phyloP scores from a whole-genome alignment of 1,140 invertebrate species.

The Penaeus japonicus region DNA sequence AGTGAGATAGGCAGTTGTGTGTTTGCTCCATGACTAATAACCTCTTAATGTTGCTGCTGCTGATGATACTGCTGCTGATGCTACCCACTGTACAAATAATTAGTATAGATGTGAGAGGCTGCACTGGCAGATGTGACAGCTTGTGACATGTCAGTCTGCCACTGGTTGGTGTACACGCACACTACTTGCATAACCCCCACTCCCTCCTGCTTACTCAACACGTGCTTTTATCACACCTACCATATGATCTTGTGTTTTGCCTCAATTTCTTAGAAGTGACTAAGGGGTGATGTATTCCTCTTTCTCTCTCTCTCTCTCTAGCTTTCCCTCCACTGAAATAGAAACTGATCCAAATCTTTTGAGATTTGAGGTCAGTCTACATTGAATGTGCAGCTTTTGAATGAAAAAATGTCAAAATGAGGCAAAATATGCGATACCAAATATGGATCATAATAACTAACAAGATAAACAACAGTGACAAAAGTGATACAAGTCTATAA shows the following conservation, averaged over 20 bases:
- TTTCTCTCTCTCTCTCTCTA: no score
- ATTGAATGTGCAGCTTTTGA: no score
- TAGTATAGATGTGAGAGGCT: not conserved
- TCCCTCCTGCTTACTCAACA: not conserved
- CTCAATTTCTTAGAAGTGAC: no score
- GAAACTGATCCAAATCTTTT: no score
- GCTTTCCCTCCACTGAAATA: no score
- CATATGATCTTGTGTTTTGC: not conserved
- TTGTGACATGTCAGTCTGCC: conserved; percentile 37
- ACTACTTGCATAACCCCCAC: conserved; percentile 14
- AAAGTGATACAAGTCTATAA: no score
- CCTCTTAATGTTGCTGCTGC: conserved; percentile 24
- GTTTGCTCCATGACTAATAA: conserved; percentile 20
- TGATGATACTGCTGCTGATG: conserved; percentile 27
- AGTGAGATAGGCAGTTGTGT: not conserved
- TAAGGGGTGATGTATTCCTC: no score
- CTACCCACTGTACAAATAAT: not conserved
- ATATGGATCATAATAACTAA: no score
- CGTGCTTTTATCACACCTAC: conserved; percentile 2
- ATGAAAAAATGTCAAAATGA: no score
- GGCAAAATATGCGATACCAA: no score
- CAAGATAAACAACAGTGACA: no score
- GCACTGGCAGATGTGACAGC: conserved; percentile 30
- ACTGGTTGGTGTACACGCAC: conserved; percentile 54
- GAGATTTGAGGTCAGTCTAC: no score